phyloP scores from a whole-genome alignment of 2,888 invertebrate genomes.

The Heteromyza rotundicornis region DNA sequence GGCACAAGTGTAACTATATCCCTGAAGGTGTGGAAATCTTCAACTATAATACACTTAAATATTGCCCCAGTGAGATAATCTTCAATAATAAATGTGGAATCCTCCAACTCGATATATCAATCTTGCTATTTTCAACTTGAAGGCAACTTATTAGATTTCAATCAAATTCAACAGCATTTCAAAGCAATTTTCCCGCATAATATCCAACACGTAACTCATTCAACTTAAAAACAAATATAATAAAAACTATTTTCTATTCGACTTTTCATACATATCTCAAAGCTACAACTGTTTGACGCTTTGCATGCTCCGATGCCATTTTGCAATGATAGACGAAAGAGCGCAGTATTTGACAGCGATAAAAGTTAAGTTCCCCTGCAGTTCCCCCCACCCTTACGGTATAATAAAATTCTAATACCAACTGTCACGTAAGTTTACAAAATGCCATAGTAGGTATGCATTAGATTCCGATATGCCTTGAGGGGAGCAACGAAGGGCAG shows the following conservation, averaged over 20 bases:
- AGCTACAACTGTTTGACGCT: slow-evolving; percentile 29
- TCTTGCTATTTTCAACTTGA: neutral
- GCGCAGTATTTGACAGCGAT: slow-evolving; percentile 37
- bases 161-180: slow-evolving; percentile 5
- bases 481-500: too few species aligned
- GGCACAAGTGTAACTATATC: too few species aligned
- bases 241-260: neutral
- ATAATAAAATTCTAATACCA: too few species aligned
- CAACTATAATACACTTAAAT: too few species aligned
- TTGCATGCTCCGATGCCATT: slow-evolving; percentile 55
- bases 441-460: too few species aligned
- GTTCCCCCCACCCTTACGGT: slow-evolving; percentile 12
- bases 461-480: too few species aligned
- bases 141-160: neutral
- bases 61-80: too few species aligned
- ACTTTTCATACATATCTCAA: neutral
- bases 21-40: too few species aligned
- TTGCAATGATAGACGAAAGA: slow-evolving; percentile 31
- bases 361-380: too few species aligned
- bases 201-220: too few species aligned
- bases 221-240: neutral
- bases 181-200: slow-evolving; percentile 13
- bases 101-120: too few species aligned
- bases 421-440: slow-evolving; percentile 29
- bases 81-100: too few species aligned